A percentile compares a stretch with the other conserved stretches of the same genome.
These are phyloP conservation scores for Sakesphorus luctuosus DNA, from an alignment of 2,113 vertebrate genomes.

Conservation along the genomic window DNA sequence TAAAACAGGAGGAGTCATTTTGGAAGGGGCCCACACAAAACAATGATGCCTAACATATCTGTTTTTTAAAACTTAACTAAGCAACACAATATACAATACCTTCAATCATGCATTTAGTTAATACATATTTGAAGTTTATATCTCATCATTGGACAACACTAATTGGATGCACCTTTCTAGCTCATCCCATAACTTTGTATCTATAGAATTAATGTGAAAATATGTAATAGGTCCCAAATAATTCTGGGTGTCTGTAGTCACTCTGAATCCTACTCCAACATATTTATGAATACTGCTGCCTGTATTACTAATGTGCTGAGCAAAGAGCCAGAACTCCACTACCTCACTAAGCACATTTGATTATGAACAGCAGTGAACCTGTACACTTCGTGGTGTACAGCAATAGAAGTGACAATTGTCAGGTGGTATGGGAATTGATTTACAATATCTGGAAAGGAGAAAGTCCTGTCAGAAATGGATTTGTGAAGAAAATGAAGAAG, in stretches of 20 bases:
- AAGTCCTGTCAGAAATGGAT: no score
- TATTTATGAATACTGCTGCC: neutral
- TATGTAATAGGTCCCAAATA: neutral
- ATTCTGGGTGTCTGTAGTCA: neutral
- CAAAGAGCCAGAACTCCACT: neutral
- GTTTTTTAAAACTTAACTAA: neutral
- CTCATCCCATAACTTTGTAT: neutral
- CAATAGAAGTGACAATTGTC: neutral
- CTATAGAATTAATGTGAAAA: neutral
- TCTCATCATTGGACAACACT: neutral
- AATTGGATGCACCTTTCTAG: neutral
- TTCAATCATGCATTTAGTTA: neutral
- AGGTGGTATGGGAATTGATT: neutral
- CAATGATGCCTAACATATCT: neutral
- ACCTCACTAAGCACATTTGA: neutral
- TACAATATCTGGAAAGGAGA: no score
- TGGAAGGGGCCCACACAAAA: neutral
- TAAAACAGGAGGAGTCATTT: neutral
- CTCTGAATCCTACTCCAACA: neutral
- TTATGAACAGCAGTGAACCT: neutral
- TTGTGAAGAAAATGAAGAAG: no score
- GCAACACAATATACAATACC: neutral
- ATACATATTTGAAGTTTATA: neutral
- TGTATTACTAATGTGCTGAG: fast-evolving
- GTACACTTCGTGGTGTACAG: neutral